These are phyloP conservation scores for Dendrolimus kikuchii DNA, from an alignment of 1,140 invertebrate species.

Conservation along the genomic window DNA sequence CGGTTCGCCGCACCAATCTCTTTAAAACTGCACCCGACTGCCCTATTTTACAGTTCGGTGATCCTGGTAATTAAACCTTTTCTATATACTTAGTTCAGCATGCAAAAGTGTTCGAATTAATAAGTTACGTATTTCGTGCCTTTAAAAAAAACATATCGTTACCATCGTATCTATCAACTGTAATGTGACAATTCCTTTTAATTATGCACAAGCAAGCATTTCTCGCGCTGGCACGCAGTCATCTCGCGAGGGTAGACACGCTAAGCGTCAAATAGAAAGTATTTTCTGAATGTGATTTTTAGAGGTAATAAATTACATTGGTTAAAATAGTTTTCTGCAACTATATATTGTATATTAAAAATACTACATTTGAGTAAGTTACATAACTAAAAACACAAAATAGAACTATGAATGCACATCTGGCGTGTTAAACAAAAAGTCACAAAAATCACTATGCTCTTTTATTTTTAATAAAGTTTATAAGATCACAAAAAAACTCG, in stretches of 20 bases:
- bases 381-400: too few relatives aligned
- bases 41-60: slow-evolving; percentile 53
- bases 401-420: too few relatives aligned
- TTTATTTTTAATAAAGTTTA: too few relatives aligned
- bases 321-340: too few relatives aligned
- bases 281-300: not conserved
- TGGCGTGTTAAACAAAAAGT: too few relatives aligned
- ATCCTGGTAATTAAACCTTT: slow-evolving; percentile 55
- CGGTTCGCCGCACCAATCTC: slow-evolving; percentile 37
- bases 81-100: slow-evolving; percentile 10
- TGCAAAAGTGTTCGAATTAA: too few relatives aligned
- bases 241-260: slow-evolving; percentile 35
- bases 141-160: not conserved
- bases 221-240: slow-evolving; percentile 29
- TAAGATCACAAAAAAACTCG: too few relatives aligned
- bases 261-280: slow-evolving; percentile 31
- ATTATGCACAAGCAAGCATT: slow-evolving; percentile 18
- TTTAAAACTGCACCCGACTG: slow-evolving; percentile 48
- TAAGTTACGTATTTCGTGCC: not conserved
- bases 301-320: too few relatives aligned
- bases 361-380: too few relatives aligned
- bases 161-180: not conserved
- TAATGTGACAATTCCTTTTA: not conserved
- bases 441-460: too few relatives aligned
- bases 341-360: too few relatives aligned